phyloP scores from a whole-genome alignment of 2,797 vertebrate genomes.

The Carcharodon carcharias region DNA sequence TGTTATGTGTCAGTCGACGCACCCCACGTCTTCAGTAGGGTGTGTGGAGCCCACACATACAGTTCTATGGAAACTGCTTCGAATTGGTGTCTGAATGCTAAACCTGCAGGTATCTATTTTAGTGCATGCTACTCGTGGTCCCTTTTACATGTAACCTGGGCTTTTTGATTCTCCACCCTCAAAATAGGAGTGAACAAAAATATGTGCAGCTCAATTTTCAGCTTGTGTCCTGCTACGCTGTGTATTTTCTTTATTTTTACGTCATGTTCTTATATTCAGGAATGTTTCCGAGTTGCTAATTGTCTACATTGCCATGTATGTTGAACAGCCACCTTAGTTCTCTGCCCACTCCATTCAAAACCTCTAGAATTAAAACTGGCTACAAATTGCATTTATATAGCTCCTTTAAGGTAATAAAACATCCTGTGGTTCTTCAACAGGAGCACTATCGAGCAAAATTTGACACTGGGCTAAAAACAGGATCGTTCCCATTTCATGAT shows the following conservation, averaged over 20 bases:
- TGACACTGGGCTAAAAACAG: not conserved
- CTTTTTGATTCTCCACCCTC: not conserved
- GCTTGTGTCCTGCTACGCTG: not conserved
- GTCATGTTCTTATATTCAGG: not conserved
- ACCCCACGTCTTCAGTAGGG: not conserved
- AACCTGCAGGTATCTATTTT: not conserved
- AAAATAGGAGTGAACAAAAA: not conserved
- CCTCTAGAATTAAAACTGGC: not conserved
- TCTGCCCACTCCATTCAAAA: not conserved
- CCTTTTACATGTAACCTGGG: not conserved
- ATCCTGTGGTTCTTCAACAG: not conserved
- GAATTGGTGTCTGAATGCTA: not conserved
- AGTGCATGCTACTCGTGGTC: not conserved
- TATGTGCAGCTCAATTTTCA: not conserved
- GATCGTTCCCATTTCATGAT: not conserved
- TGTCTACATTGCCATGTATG: not conserved
- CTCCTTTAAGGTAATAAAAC: not conserved
- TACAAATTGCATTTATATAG: no score
- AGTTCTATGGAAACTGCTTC: not conserved
- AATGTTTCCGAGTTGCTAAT: not conserved
- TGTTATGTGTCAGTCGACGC: not conserved
- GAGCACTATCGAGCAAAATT: not conserved
- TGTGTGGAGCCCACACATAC: not conserved
- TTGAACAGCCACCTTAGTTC: not conserved
- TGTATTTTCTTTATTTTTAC: not conserved